Conservation (phyloP, 2,113 vertebrate species). For the Solea senegalensis region DNA sequence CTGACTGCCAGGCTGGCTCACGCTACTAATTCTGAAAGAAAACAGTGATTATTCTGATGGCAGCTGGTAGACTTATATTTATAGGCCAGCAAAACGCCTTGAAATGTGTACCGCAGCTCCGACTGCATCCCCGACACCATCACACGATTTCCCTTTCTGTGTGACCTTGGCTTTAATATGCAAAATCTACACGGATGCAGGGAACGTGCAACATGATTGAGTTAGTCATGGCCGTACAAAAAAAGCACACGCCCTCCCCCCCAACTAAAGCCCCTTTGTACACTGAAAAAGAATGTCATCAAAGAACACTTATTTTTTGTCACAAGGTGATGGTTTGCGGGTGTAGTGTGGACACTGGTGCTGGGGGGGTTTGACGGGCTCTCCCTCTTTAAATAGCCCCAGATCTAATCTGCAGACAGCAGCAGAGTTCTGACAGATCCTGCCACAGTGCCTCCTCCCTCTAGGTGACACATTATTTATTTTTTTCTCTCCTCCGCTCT, state of each 20-base stretch:
- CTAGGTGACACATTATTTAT: conserved; percentile 80
- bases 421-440: conserved; percentile 82
- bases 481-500: conserved; percentile 72
- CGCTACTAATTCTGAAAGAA: conserved; percentile 49
- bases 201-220: conserved; percentile 26
- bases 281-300: conserved; percentile 14
- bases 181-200: conserved; percentile 20
- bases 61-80: conserved; percentile 42
- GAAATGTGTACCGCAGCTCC: conserved; percentile 22
- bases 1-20: conserved; percentile 46
- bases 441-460: conserved; percentile 77
- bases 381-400: conserved; percentile 79
- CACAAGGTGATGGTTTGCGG: conserved; percentile 52
- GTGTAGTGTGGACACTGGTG: conserved; percentile 60
- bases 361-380: conserved; percentile 46
- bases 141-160: conserved; percentile 25
- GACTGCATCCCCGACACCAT: conserved; percentile 53
- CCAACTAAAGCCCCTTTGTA: background rate
- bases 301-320: conserved; percentile 48
- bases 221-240: conserved; percentile 31
- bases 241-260: background rate
- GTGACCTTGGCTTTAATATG: conserved; percentile 61
- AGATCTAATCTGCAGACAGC: conserved; percentile 83
- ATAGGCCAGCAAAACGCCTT: conserved; percentile 40
- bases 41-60: conserved; percentile 60